Percentiles rank a stretch among this genome's conserved stretches.
phyloP scores from a whole-genome alignment of 37 sponge, comb jelly and placozoan species.

The Diacarnus erythraeanus region DNA sequence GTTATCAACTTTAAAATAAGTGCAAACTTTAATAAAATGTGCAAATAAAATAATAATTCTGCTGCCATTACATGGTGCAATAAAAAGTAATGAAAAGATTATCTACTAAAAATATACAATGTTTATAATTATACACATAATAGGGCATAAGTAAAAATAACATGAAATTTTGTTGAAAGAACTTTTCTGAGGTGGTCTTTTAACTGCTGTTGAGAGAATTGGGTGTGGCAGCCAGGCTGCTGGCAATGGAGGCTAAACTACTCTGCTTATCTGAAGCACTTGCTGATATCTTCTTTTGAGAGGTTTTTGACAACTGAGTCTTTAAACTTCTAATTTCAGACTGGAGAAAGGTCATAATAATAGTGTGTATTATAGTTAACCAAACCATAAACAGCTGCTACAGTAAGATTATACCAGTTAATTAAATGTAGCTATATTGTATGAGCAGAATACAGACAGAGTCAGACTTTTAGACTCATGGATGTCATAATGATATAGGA shows the following conservation, averaged over 20 bases:
- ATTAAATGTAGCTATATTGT: too few species aligned
- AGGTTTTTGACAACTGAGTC: conserved; percentile 40
- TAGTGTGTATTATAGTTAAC: not conserved
- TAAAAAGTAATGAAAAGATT: too few species aligned
- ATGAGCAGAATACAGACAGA: too few species aligned
- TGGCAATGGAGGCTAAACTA: conserved; percentile 16
- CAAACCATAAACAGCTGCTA: not conserved
- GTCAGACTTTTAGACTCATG: too few species aligned
- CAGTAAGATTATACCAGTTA: not conserved
- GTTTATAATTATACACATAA: not conserved
- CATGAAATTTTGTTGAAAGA: too few species aligned
- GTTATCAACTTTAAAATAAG: too few species aligned
- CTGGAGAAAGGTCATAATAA: conserved; percentile 1
- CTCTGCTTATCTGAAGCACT: not conserved
- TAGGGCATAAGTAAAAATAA: not conserved
- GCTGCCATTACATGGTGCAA: too few species aligned
- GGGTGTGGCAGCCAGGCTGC: conserved; percentile 15
- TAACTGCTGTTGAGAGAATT: not conserved
- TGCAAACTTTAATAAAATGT: too few species aligned
- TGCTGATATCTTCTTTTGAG: conserved; percentile 19
- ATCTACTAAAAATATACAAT: too few species aligned
- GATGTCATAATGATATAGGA: too few species aligned
- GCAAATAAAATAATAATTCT: too few species aligned
- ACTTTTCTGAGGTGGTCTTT: too few species aligned
- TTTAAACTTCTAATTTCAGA: conserved; percentile 46